Percentiles rank a stretch among this genome's conserved stretches.
These are phyloP conservation scores for Dynastes hyllus DNA, from an alignment of 2,888 invertebrate species.

Conservation along the genomic window DNA sequence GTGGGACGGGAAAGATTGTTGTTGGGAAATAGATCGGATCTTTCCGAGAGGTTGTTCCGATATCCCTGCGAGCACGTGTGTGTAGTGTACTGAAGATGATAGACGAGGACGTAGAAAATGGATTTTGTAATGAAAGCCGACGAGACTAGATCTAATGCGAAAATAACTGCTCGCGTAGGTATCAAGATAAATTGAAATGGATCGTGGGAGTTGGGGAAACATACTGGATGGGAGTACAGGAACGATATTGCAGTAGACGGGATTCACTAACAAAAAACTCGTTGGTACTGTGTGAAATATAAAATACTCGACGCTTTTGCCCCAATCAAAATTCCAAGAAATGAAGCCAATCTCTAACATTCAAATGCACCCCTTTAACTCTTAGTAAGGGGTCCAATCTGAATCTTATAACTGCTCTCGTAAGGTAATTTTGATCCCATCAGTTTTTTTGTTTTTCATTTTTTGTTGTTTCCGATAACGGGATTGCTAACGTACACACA, in stretches of 20 bases:
- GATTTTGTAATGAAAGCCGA: slow-evolving; percentile 32
- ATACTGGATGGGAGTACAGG: neutral
- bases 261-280: no score
- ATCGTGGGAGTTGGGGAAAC: neutral
- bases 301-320: no score
- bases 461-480: no score
- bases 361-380: no score
- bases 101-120: slow-evolving; percentile 51
- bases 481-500: no score
- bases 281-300: no score
- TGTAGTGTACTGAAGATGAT: slow-evolving; percentile 34
- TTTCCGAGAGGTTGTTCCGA: neutral
- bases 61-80: neutral
- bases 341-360: no score
- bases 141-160: slow-evolving; percentile 32
- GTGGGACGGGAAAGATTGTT: neutral
- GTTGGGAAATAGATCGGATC: slow-evolving; percentile 15
- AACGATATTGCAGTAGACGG: slow-evolving; percentile 1
- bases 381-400: no score
- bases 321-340: no score
- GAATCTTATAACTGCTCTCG: no score
- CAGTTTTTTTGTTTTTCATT: no score
- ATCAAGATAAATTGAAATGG: slow-evolving; percentile 26
- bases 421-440: no score
- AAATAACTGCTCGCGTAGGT: slow-evolving; percentile 28